Base-by-base conservation (phyloP, 1,140 invertebrate species). In the Hermetia illucens region DNA sequence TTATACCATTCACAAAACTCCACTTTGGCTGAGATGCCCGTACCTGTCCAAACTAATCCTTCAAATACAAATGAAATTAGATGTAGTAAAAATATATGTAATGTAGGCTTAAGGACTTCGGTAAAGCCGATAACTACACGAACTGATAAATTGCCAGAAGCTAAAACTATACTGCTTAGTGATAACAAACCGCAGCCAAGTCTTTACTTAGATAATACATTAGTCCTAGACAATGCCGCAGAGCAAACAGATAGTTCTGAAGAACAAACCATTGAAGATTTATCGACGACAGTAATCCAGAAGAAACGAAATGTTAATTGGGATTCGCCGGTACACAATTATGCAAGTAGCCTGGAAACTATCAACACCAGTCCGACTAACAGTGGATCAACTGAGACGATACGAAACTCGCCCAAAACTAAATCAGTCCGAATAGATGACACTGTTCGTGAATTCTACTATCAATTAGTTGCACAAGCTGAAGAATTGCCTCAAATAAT, bases 301-400 rank as follows among this genome's bases (percentile, higher is more conserved):
- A 55, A 54, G 32, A 61, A 61, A 35, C 48, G 62, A 4, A 61
- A 57, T 39, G 58, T 61, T 12, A 59, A 60, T 31, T 60, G 57
- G 57, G 47, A 60, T 18, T 53, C 51, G 3, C 52, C 57, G 5
- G 51, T 56, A 20, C 52, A 59, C 30, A 57, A 56, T 13, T 55
- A 45, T 41, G 49, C 51, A 20, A 22, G n/a, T 8, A 24, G 12
- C 12, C 21, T 4, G 18, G 2, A 32, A 34, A 25, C 18, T 27
- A 9, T 40, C 17, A 18, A 24, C 34, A 32, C 16, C 17, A 20
- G 38, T 39, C 50, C n/a, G 41, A 44, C 24, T 33, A 43, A 13
- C 25, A n/a, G 12, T 27, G 2, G 45, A 51, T 10, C 38, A 54
- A 34, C 48, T 48, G 16, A 13, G 42, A 40, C 8, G 20, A 35